A percentile compares a stretch with the other conserved stretches of the same genome.
These are phyloP conservation scores for Synanthedon vespiformis DNA, from an alignment of 2,888 invertebrate genomes.

Conservation along the genomic window DNA sequence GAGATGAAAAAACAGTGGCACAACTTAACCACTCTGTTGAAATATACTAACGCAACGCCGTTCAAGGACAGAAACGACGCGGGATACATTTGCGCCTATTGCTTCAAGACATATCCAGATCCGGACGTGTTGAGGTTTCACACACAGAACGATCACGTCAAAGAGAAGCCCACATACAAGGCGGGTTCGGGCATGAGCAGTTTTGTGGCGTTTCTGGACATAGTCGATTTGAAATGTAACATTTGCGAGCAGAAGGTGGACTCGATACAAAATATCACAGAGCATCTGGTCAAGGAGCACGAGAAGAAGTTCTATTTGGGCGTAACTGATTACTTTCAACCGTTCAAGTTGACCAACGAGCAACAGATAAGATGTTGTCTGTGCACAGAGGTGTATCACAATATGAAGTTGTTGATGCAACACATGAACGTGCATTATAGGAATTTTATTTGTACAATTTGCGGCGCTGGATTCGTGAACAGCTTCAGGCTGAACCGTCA, in stretches of 20 bases:
- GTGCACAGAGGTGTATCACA: slow-evolving; percentile 47
- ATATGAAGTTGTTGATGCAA: slow-evolving; percentile 55
- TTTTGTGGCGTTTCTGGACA: slow-evolving; percentile 52
- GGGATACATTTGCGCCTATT: slow-evolving; percentile 57
- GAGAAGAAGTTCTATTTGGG: slow-evolving; percentile 47
- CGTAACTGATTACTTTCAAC: slow-evolving; percentile 50
- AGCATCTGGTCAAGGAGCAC: slow-evolving; percentile 44
- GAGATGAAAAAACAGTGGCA: slow-evolving; percentile 63
- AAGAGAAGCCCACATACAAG: slow-evolving; percentile 51
- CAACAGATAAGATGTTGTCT: slow-evolving; percentile 50
- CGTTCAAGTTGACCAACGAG: slow-evolving; percentile 43
- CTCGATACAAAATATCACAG: slow-evolving; percentile 28
- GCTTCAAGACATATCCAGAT: slow-evolving; percentile 49
- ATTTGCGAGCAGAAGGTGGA: slow-evolving; percentile 40
- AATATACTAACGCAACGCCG: slow-evolving; percentile 53
- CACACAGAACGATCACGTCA: slow-evolving; percentile 42
- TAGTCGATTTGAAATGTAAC: slow-evolving; percentile 52
- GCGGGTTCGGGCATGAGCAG: slow-evolving; percentile 47
- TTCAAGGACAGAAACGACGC: slow-evolving; percentile 58
- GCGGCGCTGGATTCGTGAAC: slow-evolving; percentile 59
- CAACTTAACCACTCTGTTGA: slow-evolving; percentile 48
- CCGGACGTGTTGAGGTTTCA: slow-evolving; percentile 37
- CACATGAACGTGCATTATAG: slow-evolving; percentile 60
- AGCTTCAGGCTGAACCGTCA: slow-evolving; percentile 48
- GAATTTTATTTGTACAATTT: slow-evolving; percentile 56